Base-by-base conservation (phyloP, 2,797 vertebrate species). In the Lepilemur septentrionalis region DNA sequence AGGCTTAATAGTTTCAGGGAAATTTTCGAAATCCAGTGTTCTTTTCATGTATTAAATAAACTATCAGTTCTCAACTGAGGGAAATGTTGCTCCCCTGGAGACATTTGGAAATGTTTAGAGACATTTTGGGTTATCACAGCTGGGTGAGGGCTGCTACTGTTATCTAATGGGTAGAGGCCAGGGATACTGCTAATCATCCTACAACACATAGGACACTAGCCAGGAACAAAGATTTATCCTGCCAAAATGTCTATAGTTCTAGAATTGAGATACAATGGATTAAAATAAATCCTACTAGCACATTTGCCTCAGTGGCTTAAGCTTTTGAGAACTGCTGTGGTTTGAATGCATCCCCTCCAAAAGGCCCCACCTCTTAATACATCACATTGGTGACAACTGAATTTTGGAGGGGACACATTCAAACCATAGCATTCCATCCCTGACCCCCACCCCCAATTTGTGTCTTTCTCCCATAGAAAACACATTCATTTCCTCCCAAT, bases 71-170 rank as follows among this genome's bases (percentile, higher is more conserved):
- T 41, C 63, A 78, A 2, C 7, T 61, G 30, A 41, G 6, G 7
- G 2, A 65, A 46, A 43, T 59, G 28, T 63, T 82, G 35, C 4
- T 70, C 8, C 9, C 13, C 11, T 0, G 1, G 4, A 38, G 6
- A 38, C 63, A 22, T 86, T 85, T 91, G 46, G n/a, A 55, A 73
- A 65, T 46, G 5, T 61, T 70, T 50, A 35, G 28, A 95, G 63
- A 90, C 32, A 25, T 41, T 79, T 41, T 46, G 52, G 1, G 17
- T 55, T 70, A 17, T 89, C 12, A 11, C 32, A 84, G 59, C 13
- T 48, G 63, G 22, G 9, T 83, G 20, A 38, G n/a, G 12, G 32
- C 12, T 50, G 38, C 35, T 61, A 32, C 11, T 84, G 9, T 69
- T 14, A 48, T 38, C 10, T 35, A 8, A 2, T 28, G 10, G 5